A percentile compares a stretch with the other conserved stretches of the same genome.
Evolutionary conservation across 1,140 invertebrate genomes (phyloP).

Genomic region (Penaeus japonicus): DNA sequence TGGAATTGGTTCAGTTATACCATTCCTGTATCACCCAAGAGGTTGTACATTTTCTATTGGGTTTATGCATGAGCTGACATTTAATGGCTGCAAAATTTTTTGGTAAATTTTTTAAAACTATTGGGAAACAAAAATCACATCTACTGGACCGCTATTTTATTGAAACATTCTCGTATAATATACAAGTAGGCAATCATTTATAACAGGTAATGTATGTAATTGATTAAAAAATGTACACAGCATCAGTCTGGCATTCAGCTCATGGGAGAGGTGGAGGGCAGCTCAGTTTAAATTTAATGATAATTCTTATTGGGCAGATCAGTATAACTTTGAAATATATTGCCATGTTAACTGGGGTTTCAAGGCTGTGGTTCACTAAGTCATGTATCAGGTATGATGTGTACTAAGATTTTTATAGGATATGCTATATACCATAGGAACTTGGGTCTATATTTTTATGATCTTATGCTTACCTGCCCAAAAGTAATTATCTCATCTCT

Average conservation of each 20-base stretch:
- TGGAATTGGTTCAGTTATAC: no score
- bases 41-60: no score
- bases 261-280: constrained; percentile 19
- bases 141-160: constrained; percentile 26
- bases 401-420: no score
- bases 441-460: neutral
- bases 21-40: no score
- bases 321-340: neutral
- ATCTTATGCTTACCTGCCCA: neutral
- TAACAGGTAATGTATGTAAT: constrained; percentile 23
- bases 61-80: neutral
- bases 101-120: neutral
- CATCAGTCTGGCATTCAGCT: constrained; percentile 29
- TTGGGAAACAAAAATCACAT: neutral
- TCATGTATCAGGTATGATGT: no score
- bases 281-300: neutral
- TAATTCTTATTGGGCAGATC: constrained; percentile 22
- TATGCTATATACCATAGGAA: neutral
- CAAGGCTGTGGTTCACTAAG: neutral
- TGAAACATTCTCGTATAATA: constrained; percentile 35
- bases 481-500: neutral
- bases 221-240: constrained; percentile 28
- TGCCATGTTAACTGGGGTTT: neutral
- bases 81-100: neutral
- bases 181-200: constrained; percentile 34